Evolutionary conservation across 1,140 invertebrate species (phyloP), one percentile per base, ranked within the genome.

Genomic region (Drosophila kurseongensis): DNA sequence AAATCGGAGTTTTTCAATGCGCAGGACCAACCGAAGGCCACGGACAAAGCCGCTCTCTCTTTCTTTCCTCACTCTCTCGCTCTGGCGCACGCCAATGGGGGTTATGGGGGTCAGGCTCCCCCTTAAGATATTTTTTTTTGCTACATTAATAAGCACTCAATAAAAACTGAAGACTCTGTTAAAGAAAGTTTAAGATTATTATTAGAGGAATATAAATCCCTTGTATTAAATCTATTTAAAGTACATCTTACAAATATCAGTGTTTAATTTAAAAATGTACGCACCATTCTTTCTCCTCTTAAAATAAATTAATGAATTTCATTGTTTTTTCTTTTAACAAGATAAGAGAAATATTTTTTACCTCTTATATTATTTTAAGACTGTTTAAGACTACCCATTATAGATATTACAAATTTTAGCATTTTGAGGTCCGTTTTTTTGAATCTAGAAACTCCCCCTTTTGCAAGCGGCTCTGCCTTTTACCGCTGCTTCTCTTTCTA

Each of bases 1-100:
- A 86, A 86, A 86, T 88, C 74, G 79, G 72, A 73, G 73, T 86
- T 78, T 48, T 65, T 72, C 72, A 86, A 74, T 83, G 83, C 83
- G 83, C 83, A 86, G 83, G 83, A 80, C 84, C 66, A 77, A 77
- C 59, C 83, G 83, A 86, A 88, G 71, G 75, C 66, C 75, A 82
- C 71, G 63, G 78, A 32, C 54, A 72, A 61, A 71, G 65, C 40
- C 32, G 38, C 69, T 56, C 57, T 73, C 68, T 73, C 50, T 54
- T 27, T 35, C 13, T 69, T 56, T 23, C 16, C 7, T 5, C 9
- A 3, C 10, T 45, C 45, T 27, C 40, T 41, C 16, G 5, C 18
- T 18, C 12, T 16, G 29, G 48, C 29, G 51, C n/a, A 9, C 38
- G 27, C 23, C 14, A n/a, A n/a, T 5, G 40, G 18, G 40, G 12